These are phyloP conservation scores for Mobula birostris DNA, from an alignment of 2,113 vertebrate species.

Conservation along the genomic window DNA sequence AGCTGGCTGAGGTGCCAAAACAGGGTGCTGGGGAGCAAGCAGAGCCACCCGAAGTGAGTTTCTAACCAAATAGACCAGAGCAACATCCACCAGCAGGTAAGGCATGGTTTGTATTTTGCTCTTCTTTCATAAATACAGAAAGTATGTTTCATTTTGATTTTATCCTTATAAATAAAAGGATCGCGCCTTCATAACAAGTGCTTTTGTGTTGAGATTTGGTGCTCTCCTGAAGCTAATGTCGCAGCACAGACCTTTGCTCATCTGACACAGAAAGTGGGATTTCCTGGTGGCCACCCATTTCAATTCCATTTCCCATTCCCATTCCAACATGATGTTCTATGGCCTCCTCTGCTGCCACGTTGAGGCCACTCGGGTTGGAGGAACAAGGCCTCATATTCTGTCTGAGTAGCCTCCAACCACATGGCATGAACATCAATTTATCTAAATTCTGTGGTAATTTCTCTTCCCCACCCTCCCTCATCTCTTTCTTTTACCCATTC, in stretches of 20 bases:
- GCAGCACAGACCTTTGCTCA: not conserved
- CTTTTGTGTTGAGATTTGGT: not conserved
- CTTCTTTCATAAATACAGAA: not conserved
- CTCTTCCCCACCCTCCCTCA: too few relatives aligned
- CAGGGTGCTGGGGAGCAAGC: not conserved
- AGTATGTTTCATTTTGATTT: not conserved
- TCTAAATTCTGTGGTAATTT: too few relatives aligned
- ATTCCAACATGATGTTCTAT: too few relatives aligned
- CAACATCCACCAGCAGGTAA: not conserved
- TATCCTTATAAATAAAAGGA: not conserved
- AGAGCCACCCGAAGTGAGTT: not conserved
- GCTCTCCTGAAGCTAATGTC: not conserved
- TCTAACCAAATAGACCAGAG: not conserved
- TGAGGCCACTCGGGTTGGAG: too few relatives aligned
- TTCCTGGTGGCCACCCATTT: too few relatives aligned
- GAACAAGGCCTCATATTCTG: too few relatives aligned
- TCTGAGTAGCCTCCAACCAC: too few relatives aligned
- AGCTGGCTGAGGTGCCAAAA: not conserved
- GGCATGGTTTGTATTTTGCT: conserved; percentile 10
- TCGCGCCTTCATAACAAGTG: not conserved
- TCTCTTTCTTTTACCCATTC: too few relatives aligned
- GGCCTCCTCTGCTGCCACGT: too few relatives aligned
- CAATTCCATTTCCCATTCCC: too few relatives aligned
- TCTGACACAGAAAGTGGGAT: too few relatives aligned
- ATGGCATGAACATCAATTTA: too few relatives aligned